Evolutionary conservation across 2,113 vertebrate species (phyloP).

Genomic region (Lota lota): DNA sequence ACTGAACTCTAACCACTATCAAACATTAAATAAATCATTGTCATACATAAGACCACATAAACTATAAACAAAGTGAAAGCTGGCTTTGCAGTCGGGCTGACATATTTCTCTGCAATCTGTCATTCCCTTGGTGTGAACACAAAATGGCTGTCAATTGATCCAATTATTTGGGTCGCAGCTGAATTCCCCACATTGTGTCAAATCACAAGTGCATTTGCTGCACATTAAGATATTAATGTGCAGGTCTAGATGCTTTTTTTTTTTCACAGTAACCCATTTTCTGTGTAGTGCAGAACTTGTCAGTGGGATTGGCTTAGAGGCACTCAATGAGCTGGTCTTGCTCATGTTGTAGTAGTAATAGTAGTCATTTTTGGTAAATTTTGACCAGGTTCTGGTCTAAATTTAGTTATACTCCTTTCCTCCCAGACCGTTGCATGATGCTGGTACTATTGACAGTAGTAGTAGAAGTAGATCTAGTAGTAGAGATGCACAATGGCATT

Average conservation of each 20-base stretch:
- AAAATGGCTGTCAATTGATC: not conserved
- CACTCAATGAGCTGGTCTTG: slow-evolving; percentile 32
- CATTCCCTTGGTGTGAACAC: not conserved
- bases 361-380: not conserved
- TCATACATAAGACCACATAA: not conserved
- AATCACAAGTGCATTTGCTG: slow-evolving; percentile 5
- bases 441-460: slow-evolving; percentile 23
- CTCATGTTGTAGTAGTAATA: slow-evolving; percentile 11
- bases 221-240: slow-evolving; percentile 22
- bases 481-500: slow-evolving; percentile 10
- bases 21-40: not conserved
- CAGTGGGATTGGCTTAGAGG: slow-evolving; percentile 27
- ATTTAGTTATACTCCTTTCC: slow-evolving; percentile 42
- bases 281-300: slow-evolving; percentile 10
- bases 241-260: slow-evolving; percentile 9
- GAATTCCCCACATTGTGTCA: slow-evolving; percentile 2
- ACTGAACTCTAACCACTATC: not conserved
- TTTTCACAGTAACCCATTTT: slow-evolving; percentile 32
- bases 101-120: not conserved
- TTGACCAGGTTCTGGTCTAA: slow-evolving; percentile 52
- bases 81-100: not conserved
- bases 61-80: too few relatives aligned
- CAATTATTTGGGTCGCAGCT: not conserved
- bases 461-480: not conserved
- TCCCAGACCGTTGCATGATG: slow-evolving; percentile 32